phyloP scores from a whole-genome alignment of 2,888 invertebrate genomes.

The Limnephilus auricula region DNA sequence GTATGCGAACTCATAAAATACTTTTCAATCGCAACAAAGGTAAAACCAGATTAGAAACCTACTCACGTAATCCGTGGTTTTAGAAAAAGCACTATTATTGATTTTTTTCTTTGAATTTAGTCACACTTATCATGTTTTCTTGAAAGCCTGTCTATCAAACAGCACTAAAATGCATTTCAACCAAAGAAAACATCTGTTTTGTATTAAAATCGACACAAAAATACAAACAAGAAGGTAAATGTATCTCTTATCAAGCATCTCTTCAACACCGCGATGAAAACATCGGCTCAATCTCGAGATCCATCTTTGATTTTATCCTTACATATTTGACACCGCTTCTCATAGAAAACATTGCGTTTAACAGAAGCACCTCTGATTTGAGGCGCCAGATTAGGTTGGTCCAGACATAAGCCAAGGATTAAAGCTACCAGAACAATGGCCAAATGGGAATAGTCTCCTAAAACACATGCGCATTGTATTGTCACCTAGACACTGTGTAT shows the following conservation, averaged over 20 bases:
- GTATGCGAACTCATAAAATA: not conserved
- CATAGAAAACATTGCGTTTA: slow-evolving; percentile 46
- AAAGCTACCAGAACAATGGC: slow-evolving; percentile 54
- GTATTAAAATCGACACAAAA: slow-evolving; percentile 32
- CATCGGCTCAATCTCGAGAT: slow-evolving; percentile 39
- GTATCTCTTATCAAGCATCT: slow-evolving; percentile 58
- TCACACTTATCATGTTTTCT: not conserved
- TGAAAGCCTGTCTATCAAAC: not conserved
- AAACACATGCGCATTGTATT: slow-evolving; percentile 58
- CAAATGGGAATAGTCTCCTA: slow-evolving; percentile 52
- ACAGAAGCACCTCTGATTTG: slow-evolving; percentile 52
- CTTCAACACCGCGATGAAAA: slow-evolving; percentile 57
- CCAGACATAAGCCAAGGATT: slow-evolving; percentile 55
- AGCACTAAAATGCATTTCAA: not conserved
- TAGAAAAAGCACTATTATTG: not conserved
- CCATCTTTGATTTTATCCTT: slow-evolving; percentile 56
- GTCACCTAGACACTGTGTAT: slow-evolving; percentile 52
- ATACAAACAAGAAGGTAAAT: slow-evolving; percentile 47
- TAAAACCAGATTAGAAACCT: not conserved
- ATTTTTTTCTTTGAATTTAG: not conserved
- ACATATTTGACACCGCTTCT: slow-evolving; percentile 57
- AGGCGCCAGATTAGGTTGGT: slow-evolving; percentile 65
- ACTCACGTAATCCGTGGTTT: not conserved
- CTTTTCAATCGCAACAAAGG: not conserved
- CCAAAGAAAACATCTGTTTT: slow-evolving; percentile 42